phyloP scores from a whole-genome alignment of 35 echinoderm and acorn worm species.

The Lytechinus pictus region DNA sequence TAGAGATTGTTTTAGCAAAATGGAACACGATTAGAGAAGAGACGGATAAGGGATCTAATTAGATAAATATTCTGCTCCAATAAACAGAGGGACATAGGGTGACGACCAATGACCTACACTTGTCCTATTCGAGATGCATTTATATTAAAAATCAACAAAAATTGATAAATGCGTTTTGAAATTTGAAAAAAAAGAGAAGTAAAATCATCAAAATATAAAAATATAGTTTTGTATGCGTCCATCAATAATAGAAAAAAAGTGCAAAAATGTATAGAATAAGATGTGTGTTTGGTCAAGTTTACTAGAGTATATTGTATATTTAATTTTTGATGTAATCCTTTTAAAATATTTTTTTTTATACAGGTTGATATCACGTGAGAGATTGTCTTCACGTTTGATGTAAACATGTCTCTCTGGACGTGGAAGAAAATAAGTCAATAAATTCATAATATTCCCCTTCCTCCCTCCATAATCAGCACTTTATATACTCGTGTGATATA shows the following conservation, averaged over 20 bases:
- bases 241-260: background rate
- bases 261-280: no score
- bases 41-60: background rate
- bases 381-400: background rate
- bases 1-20: constrained; percentile 20
- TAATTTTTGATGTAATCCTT: background rate
- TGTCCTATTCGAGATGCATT: background rate
- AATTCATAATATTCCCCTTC: constrained; percentile 19
- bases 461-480: background rate
- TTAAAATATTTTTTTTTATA: background rate
- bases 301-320: background rate
- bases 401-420: no score
- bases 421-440: background rate
- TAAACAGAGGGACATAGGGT: background rate
- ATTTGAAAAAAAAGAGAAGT: background rate
- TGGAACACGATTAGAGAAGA: background rate
- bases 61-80: background rate
- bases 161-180: background rate
- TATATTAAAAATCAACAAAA: background rate
- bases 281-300: no score
- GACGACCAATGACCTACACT: background rate
- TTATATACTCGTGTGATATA: background rate
- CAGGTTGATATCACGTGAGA: background rate
- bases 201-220: background rate
- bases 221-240: background rate